Evolutionary conservation across 2,888 invertebrate species (phyloP).

Genomic region (Leistus spinibarbis): DNA sequence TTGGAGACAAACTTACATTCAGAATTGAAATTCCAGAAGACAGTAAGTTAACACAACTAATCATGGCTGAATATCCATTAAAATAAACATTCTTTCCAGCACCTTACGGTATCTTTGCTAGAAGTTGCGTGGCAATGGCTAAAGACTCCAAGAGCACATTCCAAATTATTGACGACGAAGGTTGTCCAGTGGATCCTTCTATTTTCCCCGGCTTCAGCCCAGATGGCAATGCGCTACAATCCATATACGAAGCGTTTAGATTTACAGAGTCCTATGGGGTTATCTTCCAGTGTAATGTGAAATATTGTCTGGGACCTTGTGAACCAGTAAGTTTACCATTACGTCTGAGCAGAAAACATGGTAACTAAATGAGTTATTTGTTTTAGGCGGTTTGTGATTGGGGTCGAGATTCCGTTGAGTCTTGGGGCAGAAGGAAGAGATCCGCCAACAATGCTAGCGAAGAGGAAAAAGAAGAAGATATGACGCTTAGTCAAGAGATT

Average conservation of each 20-base stretch:
- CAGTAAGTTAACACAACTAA: constrained; percentile 66
- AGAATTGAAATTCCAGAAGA: constrained; percentile 96
- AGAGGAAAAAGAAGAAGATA: constrained; percentile 76
- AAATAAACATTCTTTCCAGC: constrained; percentile 62
- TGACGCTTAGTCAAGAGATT: constrained; percentile 94
- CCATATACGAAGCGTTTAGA: constrained; percentile 92
- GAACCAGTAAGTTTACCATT: constrained; percentile 73
- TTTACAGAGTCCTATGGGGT: constrained; percentile 96
- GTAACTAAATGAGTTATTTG: constrained; percentile 42
- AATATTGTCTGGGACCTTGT: constrained; percentile 93
- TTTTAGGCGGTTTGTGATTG: constrained; percentile 85
- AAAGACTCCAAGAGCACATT: constrained; percentile 95
- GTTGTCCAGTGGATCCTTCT: constrained; percentile 90
- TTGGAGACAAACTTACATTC: constrained; percentile 93
- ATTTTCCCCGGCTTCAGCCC: constrained; percentile 93
- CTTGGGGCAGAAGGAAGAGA: constrained; percentile 89
- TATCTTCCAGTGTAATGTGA: constrained; percentile 96
- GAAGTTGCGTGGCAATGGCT: constrained; percentile 96
- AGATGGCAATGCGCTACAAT: constrained; percentile 88
- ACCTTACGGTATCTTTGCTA: constrained; percentile 93
- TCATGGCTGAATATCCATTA: background rate
- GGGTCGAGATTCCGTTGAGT: constrained; percentile 88
- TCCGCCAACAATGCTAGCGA: constrained; percentile 68
- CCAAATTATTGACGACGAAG: constrained; percentile 94
- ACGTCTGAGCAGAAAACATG: background rate